Percentiles rank a stretch among this genome's conserved stretches.
These are phyloP conservation scores for Glaucomys volans DNA, from an alignment of 2,113 vertebrate genomes.

Conservation along the genomic window DNA sequence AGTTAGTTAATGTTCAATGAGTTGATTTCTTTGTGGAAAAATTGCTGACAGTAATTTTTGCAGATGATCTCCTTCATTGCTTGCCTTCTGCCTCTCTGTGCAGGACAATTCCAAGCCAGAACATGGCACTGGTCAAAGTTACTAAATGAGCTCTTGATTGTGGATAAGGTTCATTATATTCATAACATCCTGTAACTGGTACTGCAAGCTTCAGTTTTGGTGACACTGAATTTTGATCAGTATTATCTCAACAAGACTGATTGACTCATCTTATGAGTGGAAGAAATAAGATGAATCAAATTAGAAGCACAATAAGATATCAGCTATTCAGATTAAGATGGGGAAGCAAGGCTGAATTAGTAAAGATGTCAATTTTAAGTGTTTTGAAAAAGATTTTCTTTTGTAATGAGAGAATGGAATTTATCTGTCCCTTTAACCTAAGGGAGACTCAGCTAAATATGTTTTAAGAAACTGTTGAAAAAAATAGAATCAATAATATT, in stretches of 20 bases:
- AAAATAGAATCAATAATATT: not conserved
- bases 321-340: not conserved
- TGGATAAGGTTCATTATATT: not conserved
- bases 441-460: not conserved
- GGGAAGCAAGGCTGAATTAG: not conserved
- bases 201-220: not conserved
- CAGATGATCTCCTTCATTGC: not conserved
- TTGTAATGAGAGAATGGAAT: not conserved
- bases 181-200: not conserved
- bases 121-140: not conserved
- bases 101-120: not conserved
- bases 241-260: not conserved
- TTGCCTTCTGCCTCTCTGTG: not conserved
- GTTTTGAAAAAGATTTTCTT: not conserved
- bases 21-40: not conserved
- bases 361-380: not conserved
- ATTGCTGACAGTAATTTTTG: not conserved
- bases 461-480: not conserved
- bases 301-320: slow-evolving; percentile 17
- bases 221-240: slow-evolving; percentile 43
- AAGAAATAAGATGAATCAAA: slow-evolving; percentile 18
- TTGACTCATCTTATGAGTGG: not conserved
- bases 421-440: not conserved
- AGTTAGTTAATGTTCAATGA: slow-evolving; percentile 15
- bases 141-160: not conserved